Evolutionary conservation across 2,797 vertebrate genomes (phyloP).

Genomic region (Pelobates cultripes): DNA sequence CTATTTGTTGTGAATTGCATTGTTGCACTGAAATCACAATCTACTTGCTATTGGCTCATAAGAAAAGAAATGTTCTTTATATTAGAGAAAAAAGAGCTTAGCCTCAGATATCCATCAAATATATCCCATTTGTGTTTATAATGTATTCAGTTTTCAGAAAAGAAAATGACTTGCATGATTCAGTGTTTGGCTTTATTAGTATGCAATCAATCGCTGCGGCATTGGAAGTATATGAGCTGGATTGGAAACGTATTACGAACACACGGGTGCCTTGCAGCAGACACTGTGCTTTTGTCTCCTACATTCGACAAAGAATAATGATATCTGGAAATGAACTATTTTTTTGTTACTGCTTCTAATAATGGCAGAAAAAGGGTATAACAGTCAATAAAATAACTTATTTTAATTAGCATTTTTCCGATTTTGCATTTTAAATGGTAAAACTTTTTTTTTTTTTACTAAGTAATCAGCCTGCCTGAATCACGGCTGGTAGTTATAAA

Average conservation of each 20-base stretch:
- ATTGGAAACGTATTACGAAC: constrained; percentile 16
- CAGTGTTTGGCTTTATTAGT: constrained; percentile 24
- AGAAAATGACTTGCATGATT: constrained; percentile 32
- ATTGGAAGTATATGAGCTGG: constrained; percentile 9
- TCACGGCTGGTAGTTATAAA: neutral
- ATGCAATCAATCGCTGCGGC: constrained; percentile 28
- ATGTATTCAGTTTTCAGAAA: constrained; percentile 18
- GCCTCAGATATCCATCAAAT: constrained; percentile 1
- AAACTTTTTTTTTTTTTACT: too few relatives aligned
- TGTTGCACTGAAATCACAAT: neutral
- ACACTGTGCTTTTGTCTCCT: neutral
- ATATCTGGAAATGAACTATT: constrained; percentile 9
- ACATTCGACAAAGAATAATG: constrained; percentile 27
- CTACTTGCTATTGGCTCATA: neutral
- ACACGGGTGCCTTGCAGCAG: constrained; percentile 7
- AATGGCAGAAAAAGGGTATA: neutral
- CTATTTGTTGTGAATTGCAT: neutral
- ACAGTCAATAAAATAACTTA: neutral
- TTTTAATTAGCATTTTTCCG: neutral
- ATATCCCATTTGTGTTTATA: constrained; percentile 13
- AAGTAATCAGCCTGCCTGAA: too few relatives aligned
- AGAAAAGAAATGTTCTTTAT: neutral
- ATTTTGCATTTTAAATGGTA: neutral
- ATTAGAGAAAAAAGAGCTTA: neutral
- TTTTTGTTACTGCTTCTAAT: constrained; percentile 1